phyloP scores from a whole-genome alignment of 2,888 invertebrate species.

The Patella depressa region DNA sequence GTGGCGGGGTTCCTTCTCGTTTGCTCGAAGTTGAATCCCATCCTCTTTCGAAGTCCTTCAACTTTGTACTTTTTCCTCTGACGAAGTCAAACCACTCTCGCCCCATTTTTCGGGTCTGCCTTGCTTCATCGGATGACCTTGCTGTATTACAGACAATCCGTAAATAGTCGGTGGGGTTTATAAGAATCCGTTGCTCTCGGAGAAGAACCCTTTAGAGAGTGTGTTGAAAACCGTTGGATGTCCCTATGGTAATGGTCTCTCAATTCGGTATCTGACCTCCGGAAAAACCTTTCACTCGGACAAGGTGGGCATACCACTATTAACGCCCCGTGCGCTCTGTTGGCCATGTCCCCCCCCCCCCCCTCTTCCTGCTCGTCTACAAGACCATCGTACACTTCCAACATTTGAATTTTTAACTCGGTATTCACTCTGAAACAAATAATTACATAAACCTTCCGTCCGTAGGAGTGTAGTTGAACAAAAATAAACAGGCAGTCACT shows the following conservation, averaged over 20 bases:
- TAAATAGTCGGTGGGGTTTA: neutral
- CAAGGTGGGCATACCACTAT: conserved; percentile 2
- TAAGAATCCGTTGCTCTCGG: neutral
- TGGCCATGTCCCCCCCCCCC: no score
- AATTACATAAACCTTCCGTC: no score
- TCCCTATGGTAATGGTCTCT: neutral
- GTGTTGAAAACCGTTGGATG: neutral
- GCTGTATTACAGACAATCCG: neutral
- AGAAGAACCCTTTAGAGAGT: neutral
- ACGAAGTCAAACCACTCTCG: neutral
- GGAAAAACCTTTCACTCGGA: neutral
- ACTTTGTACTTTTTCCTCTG: no score
- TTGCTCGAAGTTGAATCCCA: neutral
- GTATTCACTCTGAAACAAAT: no score
- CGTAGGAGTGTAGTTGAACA: no score
- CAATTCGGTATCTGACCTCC: neutral
- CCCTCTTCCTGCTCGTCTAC: no score
- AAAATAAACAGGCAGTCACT: neutral
- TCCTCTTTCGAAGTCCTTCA: no score
- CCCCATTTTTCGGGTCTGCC: neutral
- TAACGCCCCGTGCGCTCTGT: neutral
- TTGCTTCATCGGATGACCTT: neutral
- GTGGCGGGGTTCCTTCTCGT: neutral
- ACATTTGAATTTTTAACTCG: neutral
- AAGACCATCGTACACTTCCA: conserved; percentile 13